Percentiles rank a stretch among this genome's conserved stretches.
These are phyloP conservation scores for Cranoglanis bouderius DNA, from an alignment of 2,113 vertebrate species.

Conservation along the genomic window DNA sequence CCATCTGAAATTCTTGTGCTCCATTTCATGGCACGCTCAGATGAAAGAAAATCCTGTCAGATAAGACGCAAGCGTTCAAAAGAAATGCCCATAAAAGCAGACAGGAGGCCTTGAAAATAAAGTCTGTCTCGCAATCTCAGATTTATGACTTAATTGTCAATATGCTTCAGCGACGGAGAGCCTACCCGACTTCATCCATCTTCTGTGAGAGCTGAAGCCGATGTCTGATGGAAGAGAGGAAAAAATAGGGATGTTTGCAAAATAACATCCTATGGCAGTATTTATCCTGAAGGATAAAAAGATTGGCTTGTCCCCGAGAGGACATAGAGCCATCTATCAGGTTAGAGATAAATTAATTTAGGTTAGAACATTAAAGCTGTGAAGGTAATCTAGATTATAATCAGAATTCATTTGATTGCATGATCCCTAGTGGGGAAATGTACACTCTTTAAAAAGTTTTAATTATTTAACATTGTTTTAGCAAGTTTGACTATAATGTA, in stretches of 20 bases:
- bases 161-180: slow-evolving; percentile 20
- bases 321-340: slow-evolving; percentile 28
- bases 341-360: slow-evolving; percentile 41
- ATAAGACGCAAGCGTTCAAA: neutral
- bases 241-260: slow-evolving; percentile 36
- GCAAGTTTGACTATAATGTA: neutral
- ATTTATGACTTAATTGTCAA: slow-evolving; percentile 54
- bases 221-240: slow-evolving; percentile 7
- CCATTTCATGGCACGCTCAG: neutral
- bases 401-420: slow-evolving; percentile 18
- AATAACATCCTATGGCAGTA: slow-evolving; percentile 32
- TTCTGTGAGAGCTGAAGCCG: neutral
- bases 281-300: slow-evolving; percentile 47
- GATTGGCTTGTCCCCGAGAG: slow-evolving; percentile 36
- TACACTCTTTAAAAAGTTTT: neutral
- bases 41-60: slow-evolving; percentile 31
- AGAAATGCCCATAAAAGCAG: slow-evolving; percentile 29
- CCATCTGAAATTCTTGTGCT: neutral
- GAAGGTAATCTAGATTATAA: slow-evolving; percentile 41
- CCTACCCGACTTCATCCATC: slow-evolving; percentile 31
- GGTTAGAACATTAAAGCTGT: slow-evolving; percentile 6
- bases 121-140: slow-evolving; percentile 5
- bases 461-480: slow-evolving; percentile 3
- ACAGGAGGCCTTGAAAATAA: slow-evolving; percentile 40
- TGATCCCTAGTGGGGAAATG: neutral